phyloP scores from a whole-genome alignment of 2,113 vertebrate genomes.

The Craseonycteris thonglongyai region DNA sequence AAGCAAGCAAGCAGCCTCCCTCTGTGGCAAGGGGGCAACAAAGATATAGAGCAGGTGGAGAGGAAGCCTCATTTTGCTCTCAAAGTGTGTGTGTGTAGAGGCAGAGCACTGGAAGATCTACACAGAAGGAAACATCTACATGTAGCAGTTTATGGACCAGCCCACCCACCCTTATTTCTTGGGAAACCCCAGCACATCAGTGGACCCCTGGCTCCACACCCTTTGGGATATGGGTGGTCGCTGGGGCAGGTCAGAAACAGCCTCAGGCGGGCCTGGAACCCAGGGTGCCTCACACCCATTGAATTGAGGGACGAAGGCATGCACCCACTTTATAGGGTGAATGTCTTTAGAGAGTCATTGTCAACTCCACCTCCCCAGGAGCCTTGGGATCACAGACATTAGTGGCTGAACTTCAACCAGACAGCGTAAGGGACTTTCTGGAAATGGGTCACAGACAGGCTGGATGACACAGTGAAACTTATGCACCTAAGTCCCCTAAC shows the following conservation, averaged over 20 bases:
- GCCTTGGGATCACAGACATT: background rate
- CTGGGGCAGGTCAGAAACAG: too few relatives aligned
- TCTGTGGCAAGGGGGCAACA: background rate
- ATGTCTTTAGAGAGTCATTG: background rate
- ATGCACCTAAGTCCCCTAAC: background rate
- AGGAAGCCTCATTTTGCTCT: background rate
- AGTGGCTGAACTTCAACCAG: background rate
- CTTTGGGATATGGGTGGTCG: background rate
- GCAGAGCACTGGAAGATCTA: background rate
- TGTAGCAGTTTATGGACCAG: background rate
- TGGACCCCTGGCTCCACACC: background rate
- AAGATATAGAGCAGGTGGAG: background rate
- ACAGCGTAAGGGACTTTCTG: background rate
- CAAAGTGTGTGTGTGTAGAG: background rate
- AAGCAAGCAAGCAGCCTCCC: background rate
- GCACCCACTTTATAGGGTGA: too few relatives aligned
- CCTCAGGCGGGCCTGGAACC: background rate
- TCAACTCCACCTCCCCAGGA: background rate
- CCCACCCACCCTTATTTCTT: background rate
- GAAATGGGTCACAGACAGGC: background rate
- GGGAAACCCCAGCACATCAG: background rate
- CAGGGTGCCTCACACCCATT: background rate
- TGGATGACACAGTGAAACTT: background rate
- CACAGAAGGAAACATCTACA: background rate
- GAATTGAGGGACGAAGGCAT: background rate